Evolutionary conservation across 2,113 vertebrate species (phyloP).

Genomic region (Tichodroma muraria): DNA sequence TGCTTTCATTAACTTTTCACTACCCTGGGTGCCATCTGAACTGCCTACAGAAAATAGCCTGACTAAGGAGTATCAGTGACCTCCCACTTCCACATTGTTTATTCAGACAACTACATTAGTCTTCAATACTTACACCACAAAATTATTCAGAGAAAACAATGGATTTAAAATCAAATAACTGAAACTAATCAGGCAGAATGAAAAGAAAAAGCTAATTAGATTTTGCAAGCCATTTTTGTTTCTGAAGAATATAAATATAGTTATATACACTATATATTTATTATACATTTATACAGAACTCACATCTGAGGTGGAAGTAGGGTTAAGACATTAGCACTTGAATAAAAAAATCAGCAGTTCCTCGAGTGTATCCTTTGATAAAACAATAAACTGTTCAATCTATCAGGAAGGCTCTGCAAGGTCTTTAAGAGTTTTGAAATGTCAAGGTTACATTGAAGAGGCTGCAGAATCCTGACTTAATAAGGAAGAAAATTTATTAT

Average conservation of each 20-base stretch:
- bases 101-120: neutral
- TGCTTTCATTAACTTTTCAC: neutral
- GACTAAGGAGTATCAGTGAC: neutral
- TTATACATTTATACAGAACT: neutral
- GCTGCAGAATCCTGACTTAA: neutral
- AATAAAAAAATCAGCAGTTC: neutral
- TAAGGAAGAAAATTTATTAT: neutral
- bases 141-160: neutral
- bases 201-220: neutral
- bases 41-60: neutral
- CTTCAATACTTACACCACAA: neutral
- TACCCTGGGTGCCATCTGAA: neutral
- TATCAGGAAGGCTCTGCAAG: neutral
- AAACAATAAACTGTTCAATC: slow-evolving; percentile 1
- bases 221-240: neutral
- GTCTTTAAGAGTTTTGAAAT: neutral
- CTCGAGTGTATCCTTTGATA: neutral
- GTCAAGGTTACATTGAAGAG: slow-evolving; percentile 14
- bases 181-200: neutral
- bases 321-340: neutral
- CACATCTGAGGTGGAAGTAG: neutral
- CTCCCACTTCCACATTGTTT: neutral
- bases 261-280: neutral
- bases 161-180: neutral
- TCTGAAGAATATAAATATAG: neutral